Conservation (phyloP, 2,888 invertebrate genomes). For the Limulus polyphemus region DNA sequence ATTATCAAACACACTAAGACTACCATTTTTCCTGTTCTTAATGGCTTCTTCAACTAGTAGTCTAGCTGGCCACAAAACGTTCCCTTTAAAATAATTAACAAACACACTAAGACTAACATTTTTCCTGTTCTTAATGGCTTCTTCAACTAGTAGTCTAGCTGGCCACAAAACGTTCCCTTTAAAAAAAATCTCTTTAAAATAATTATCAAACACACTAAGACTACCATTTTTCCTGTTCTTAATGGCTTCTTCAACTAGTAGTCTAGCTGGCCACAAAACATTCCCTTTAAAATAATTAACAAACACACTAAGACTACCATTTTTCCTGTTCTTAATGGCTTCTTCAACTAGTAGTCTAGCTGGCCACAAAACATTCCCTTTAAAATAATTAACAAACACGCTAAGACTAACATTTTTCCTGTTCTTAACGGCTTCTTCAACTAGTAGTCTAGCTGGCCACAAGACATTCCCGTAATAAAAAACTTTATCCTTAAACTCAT, state of each 20-base stretch:
- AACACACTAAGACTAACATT: constrained; percentile 49
- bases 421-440: constrained; percentile 55
- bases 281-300: too few species aligned
- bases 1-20: constrained; percentile 51
- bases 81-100: too few species aligned
- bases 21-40: constrained; percentile 46
- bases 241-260: constrained; percentile 60
- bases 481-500: constrained; percentile 62
- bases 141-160: constrained; percentile 60
- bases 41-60: constrained; percentile 60
- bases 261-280: constrained; percentile 77
- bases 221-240: constrained; percentile 48
- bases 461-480: constrained; percentile 52
- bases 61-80: constrained; percentile 77
- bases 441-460: constrained; percentile 72
- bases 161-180: constrained; percentile 71
- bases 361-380: constrained; percentile 71
- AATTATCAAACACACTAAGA: constrained; percentile 49
- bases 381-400: constrained; percentile 44
- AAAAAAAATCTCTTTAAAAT: background rate
- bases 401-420: constrained; percentile 46
- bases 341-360: constrained; percentile 60
- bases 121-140: constrained; percentile 54
- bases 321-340: constrained; percentile 53
- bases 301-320: constrained; percentile 48